Percentiles rank a stretch among this genome's conserved stretches.
Evolutionary conservation across 2,797 vertebrate species (phyloP).

Genomic region (Coregonus sp.): DNA sequence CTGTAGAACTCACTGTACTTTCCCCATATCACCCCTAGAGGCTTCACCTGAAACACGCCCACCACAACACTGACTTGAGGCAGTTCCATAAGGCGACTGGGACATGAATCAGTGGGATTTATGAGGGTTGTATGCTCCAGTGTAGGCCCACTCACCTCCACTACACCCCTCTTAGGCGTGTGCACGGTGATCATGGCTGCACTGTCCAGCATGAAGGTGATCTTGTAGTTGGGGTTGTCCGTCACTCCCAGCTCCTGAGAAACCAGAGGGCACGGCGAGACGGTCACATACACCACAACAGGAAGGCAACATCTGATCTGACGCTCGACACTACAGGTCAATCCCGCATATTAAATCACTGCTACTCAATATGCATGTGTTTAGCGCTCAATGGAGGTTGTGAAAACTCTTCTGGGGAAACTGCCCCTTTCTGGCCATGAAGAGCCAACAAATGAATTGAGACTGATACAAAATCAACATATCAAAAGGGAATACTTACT

Average conservation of each 20-base stretch:
- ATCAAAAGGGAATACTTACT: conserved; percentile 59
- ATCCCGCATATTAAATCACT: not conserved
- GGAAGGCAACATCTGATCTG: not conserved
- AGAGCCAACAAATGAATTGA: not conserved
- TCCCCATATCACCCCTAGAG: conserved; percentile 97
- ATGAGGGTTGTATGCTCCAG: not conserved
- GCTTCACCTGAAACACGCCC: conserved; percentile 85
- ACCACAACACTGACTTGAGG: not conserved
- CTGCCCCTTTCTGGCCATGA: too few species aligned
- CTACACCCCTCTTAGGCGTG: conserved; percentile 93
- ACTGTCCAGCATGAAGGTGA: conserved; percentile 98
- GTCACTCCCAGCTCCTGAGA: conserved; percentile 92
- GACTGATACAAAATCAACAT: not conserved
- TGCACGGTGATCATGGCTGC: conserved; percentile 99
- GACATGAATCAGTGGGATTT: not conserved
- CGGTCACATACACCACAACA: not conserved
- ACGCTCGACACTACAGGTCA: not conserved
- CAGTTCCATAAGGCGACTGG: not conserved
- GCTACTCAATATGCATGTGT: not conserved
- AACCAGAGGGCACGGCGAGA: not conserved
- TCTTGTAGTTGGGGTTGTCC: conserved; percentile 97
- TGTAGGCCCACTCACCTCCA: conserved; percentile 81
- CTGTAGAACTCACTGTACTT: conserved; percentile 96
- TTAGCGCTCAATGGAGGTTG: not conserved
- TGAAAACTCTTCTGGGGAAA: not conserved